These are phyloP conservation scores for Crotalus horridus DNA, from an alignment of 2,113 vertebrate genomes.

Conservation along the genomic window DNA sequence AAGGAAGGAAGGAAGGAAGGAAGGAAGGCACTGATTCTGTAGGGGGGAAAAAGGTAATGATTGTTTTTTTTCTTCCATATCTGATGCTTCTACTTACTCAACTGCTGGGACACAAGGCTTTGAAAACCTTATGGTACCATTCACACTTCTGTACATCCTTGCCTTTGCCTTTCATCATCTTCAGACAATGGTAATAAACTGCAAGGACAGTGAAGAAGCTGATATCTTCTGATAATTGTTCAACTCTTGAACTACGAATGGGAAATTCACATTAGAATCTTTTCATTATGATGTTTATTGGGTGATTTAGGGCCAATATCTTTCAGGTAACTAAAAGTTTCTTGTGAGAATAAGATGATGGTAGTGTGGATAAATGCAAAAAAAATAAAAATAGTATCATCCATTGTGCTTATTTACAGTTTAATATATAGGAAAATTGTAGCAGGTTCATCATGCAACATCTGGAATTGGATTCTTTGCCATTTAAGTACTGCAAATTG, in stretches of 20 bases:
- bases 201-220: constrained; percentile 20
- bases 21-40: background rate
- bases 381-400: background rate
- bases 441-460: background rate
- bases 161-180: constrained; percentile 66
- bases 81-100: constrained; percentile 58
- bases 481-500: background rate
- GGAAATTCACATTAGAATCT: background rate
- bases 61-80: background rate
- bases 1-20: too few relatives aligned
- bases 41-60: background rate
- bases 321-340: background rate
- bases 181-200: constrained; percentile 81
- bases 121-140: constrained; percentile 75
- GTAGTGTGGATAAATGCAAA: background rate
- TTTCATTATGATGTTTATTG: background rate
- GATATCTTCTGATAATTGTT: background rate
- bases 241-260: background rate
- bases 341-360: background rate
- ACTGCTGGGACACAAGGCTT: constrained; percentile 66
- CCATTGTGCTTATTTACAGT: background rate
- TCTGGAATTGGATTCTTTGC: background rate
- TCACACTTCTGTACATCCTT: constrained; percentile 66
- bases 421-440: background rate
- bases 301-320: background rate